A percentile compares a stretch with the other conserved stretches of the same genome.
phyloP scores from a whole-genome alignment of 1,140 invertebrate species.

The Physella acuta region DNA sequence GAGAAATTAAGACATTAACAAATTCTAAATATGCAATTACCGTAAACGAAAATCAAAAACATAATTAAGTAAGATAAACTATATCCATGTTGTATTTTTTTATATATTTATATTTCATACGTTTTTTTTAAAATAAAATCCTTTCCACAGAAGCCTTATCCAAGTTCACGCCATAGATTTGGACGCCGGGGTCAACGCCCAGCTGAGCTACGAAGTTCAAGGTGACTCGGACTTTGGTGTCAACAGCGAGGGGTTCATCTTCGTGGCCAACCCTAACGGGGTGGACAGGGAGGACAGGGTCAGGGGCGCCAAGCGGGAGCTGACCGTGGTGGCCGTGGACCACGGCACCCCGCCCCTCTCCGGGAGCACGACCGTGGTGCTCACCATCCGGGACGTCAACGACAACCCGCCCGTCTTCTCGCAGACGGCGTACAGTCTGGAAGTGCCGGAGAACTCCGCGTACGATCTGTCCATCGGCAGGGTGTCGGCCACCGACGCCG shows the following conservation, averaged over 20 bases:
- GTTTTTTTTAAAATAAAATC: no score
- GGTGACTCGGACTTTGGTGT: constrained; percentile 62
- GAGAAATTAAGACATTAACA: no score
- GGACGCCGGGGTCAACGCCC: constrained; percentile 83
- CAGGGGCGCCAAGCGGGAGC: constrained; percentile 65
- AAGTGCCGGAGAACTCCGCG: constrained; percentile 71
- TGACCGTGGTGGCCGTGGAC: constrained; percentile 59
- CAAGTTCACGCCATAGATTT: constrained; percentile 76
- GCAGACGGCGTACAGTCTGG: constrained; percentile 39
- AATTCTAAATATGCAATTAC: no score
- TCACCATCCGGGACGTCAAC: constrained; percentile 72
- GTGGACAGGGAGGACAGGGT: constrained; percentile 45
- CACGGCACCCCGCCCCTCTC: constrained; percentile 67
- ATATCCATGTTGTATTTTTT: no score
- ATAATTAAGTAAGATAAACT: no score
- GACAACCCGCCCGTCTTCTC: constrained; percentile 51
- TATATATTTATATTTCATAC: no score
- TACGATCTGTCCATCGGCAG: constrained; percentile 74
- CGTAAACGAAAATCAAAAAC: no score
- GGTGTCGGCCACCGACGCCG: constrained; percentile 86
- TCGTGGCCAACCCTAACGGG: constrained; percentile 38
- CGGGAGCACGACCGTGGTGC: constrained; percentile 41
- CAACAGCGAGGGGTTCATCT: constrained; percentile 35
- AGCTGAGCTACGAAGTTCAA: constrained; percentile 56
- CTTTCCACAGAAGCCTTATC: constrained; percentile 20